Conservation (phyloP, 1,140 invertebrate genomes). For the Cephus cinctus region DNA sequence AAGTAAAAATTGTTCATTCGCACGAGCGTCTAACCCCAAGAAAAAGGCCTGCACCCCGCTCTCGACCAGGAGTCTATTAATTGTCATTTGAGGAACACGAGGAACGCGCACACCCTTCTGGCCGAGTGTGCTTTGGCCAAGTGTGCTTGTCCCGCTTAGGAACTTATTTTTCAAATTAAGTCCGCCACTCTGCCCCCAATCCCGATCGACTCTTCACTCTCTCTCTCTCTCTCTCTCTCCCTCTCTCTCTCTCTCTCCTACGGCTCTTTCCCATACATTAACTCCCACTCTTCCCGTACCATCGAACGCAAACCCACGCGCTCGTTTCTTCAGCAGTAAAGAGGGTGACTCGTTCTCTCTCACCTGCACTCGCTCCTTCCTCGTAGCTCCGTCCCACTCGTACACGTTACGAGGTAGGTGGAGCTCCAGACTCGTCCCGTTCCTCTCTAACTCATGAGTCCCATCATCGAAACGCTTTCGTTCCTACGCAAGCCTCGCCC, state of each 20-base stretch:
- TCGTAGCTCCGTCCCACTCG: constrained; percentile 11
- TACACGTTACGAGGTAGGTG: constrained; percentile 35
- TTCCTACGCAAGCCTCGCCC: constrained; percentile 46
- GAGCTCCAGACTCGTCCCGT: constrained; percentile 33
- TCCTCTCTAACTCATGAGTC: constrained; percentile 26
- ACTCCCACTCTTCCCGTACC: constrained; percentile 2
- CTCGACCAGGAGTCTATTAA: too few relatives aligned
- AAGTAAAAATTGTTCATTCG: too few relatives aligned
- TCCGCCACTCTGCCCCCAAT: constrained; percentile 37
- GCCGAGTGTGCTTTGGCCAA: constrained; percentile 51
- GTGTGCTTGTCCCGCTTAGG: constrained; percentile 46
- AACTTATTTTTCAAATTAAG: constrained; percentile 49
- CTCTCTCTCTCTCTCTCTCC: constrained; percentile 12
- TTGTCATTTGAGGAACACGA: too few relatives aligned
- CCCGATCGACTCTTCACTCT: constrained; percentile 17
- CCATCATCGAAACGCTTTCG: constrained; percentile 25
- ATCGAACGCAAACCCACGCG: constrained; percentile 5
- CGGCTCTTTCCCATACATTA: constrained; percentile 26
- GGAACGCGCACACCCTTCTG: constrained; percentile 42
- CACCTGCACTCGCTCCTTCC: constrained; percentile 4
- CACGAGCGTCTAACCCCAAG: too few relatives aligned
- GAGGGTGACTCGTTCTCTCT: constrained; percentile 5
- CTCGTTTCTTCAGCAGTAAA: background rate
- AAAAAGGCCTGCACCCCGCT: too few relatives aligned
- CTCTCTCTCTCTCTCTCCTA: constrained; percentile 13